Evolutionary conservation across 2,113 vertebrate genomes (phyloP), one percentile per base, ranked within the genome.

Genomic region (Marmota monax): DNA sequence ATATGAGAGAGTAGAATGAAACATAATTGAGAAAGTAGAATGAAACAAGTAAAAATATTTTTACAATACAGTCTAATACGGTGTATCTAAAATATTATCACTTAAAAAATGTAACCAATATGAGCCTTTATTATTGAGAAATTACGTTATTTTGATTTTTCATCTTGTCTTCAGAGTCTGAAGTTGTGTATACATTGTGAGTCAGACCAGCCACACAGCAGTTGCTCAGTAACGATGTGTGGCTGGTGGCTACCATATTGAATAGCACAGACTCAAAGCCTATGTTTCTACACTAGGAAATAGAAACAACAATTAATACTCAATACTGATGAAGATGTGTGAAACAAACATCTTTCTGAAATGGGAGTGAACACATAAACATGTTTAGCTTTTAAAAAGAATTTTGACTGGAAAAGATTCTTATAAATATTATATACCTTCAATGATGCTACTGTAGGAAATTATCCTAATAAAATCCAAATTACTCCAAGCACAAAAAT

Each of bases 181-280:
- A 11, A 32, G 16, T 70, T 61, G 18, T 51, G 2, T n/a, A 5
- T 8, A 20, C 0, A 27, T 51, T 25, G 7, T 25, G 25, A 17
- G 23, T 77, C 12, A 9, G 29, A 23, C 37, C 17, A 78, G 27
- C 18, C n/a, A 63, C 7, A 27, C 16, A 13, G 20, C 29, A 18
- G 32, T 53, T 61, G 12, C n/a, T 29, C 22, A 32, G 39, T 7
- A 51, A 17, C 11, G 42, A 4, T 3, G 4, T 6, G 29, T 74
- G 16, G n/a, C 56, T 65, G 73, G 13, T 72, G 34, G 51, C 22
- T 67, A 11, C 48, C 7, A 13, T 22, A 23, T 5, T 82, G 65
- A 58, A 78, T 10, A n/a, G 17, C 1, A 17, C 8, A n/a, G 42
- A 37, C n/a, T 3, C 25, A 22, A 77, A 80, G 3, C 9, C 32